Base-by-base conservation (phyloP, 2,888 invertebrate genomes). In the Acleris cristana region DNA sequence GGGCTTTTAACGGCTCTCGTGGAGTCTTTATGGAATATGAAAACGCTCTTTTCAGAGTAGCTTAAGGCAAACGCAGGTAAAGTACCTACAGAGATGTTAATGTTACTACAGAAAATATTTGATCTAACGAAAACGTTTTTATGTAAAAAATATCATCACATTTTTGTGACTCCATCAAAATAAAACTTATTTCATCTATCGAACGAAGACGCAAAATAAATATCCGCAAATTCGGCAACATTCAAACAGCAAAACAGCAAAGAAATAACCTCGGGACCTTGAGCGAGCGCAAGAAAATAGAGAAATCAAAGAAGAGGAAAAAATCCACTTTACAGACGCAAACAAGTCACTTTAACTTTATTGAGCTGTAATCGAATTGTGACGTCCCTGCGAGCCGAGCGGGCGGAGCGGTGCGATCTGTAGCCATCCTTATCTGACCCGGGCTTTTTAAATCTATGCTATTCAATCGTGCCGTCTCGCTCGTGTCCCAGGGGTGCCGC, bases 301-400 rank as follows among this genome's bases (percentile, higher is more conserved):
- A 86, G 82, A 83, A 90, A 89, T 87, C 85, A 83, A 85, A 85
- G 79, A 81, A 79, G 84, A 88, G 86, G 86, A 90, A 91, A 91
- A 92, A 90, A 90, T 89, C 90, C 89, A 90, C 90, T 92, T 91
- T 90, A 88, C 87, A 89, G 89, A 92, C 90, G 88, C 88, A 92
- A 92, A 92, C 92, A 92, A 92, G 89, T 92, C 92, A 91, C 92
- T 92, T 92, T 90, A 92, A 92, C 87, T 92, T 92, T 92, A 92
- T 92, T 91, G 92, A 92, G 91, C 89, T 86, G 92, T 92, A 92
- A 92, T 92, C 92, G 92, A 92, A 92, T 91, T 92, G 91, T 92
- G 92, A 92, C 92, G 87, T 90, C 89, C 91, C 92, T 90, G 81
- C 79, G 81, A 84, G 87, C 82, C 79, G 78, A 79, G 78, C 79